Percentiles rank a stretch among this genome's conserved stretches.
These are phyloP conservation scores for Ailuropoda melanoleuca DNA, from an alignment of 2,113 vertebrate genomes.

Conservation along the genomic window DNA sequence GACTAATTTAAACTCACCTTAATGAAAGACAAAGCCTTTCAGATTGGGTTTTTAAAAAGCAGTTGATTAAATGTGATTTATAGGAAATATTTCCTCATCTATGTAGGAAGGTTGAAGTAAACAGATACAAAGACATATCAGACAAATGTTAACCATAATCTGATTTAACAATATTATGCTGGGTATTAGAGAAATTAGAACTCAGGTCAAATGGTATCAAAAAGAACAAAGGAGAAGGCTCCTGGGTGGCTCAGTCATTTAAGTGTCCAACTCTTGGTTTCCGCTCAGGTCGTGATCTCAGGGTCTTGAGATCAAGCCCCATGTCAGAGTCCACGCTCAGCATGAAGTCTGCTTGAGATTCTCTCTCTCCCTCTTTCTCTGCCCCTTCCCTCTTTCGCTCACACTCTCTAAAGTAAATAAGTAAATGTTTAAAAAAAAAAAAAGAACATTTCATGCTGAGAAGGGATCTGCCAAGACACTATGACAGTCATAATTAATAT, in stretches of 20 bases:
- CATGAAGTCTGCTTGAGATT: not conserved
- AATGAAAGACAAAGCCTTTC: not conserved
- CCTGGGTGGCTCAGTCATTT: not conserved
- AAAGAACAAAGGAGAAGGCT: not conserved
- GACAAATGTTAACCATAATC: not conserved
- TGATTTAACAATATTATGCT: not conserved
- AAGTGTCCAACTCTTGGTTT: not conserved
- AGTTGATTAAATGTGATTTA: not conserved
- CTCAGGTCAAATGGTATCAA: not conserved
- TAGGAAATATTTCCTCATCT: not conserved
- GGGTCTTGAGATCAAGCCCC: not conserved
- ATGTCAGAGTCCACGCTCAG: not conserved
- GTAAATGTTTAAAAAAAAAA: not conserved
- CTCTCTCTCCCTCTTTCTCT: not conserved
- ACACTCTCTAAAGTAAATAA: not conserved
- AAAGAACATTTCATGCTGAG: not conserved
- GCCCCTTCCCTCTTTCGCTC: not conserved
- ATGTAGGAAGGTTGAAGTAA: not conserved
- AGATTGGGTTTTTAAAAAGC: not conserved
- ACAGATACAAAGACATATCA: not conserved
- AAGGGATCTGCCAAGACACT: not conserved
- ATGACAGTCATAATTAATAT: not conserved
- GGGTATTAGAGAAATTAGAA: not conserved
- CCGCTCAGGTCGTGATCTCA: not conserved
- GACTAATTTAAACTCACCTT: not conserved